Conservation (phyloP, 1,140 invertebrate genomes). For the Pristionchus pacificus region DNA sequence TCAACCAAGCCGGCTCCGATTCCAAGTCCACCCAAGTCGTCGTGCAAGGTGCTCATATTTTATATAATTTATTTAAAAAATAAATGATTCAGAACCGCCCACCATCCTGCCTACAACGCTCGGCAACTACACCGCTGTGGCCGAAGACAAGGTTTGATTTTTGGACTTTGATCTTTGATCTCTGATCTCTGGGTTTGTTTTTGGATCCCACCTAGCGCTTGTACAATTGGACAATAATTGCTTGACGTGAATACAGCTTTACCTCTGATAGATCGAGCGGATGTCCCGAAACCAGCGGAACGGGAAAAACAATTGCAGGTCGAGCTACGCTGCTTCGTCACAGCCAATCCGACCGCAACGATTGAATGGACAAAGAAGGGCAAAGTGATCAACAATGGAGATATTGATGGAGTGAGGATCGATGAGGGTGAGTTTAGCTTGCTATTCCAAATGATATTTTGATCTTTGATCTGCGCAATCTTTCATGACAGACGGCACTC, state of each 20-base stretch:
- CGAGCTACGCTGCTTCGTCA: constrained; percentile 32
- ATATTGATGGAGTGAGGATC: constrained; percentile 18
- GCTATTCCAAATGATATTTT: too few relatives aligned
- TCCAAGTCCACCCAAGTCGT: constrained; percentile 62
- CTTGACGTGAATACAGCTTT: too few relatives aligned
- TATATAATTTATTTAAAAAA: neutral
- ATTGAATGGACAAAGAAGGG: constrained; percentile 33
- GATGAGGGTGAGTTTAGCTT: constrained; percentile 16
- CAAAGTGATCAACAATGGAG: constrained; percentile 13
- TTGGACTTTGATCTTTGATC: too few relatives aligned
- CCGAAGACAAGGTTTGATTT: constrained; percentile 24
- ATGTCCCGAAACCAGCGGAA: neutral
- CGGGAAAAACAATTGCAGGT: neutral
- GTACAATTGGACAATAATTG: too few relatives aligned
- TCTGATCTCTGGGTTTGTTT: too few relatives aligned
- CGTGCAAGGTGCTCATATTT: constrained; percentile 30
- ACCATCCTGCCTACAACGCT: constrained; percentile 32
- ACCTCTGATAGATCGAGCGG: too few relatives aligned
- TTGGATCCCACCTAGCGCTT: too few relatives aligned
- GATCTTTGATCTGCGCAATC: too few relatives aligned
- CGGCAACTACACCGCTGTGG: constrained; percentile 30
- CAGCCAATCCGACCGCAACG: constrained; percentile 26
- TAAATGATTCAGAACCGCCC: constrained; percentile 31
- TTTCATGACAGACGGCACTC: too few relatives aligned
- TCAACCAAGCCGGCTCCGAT: constrained; percentile 73